Base-by-base conservation (phyloP, 2,797 vertebrate species). In the Florisuga fusca region DNA sequence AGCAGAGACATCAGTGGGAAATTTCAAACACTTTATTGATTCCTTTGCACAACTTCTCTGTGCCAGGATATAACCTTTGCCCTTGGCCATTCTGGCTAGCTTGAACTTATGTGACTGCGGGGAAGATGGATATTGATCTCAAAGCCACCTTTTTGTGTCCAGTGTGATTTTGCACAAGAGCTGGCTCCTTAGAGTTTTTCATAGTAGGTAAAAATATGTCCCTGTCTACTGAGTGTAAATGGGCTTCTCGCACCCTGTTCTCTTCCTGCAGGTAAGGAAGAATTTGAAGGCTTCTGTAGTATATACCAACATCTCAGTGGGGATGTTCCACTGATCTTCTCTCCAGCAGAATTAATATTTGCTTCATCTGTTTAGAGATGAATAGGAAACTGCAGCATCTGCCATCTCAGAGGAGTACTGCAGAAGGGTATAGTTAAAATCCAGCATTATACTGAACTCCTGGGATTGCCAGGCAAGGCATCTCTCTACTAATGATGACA, bases 321-420 rank as follows among this genome's bases (percentile, higher is more conserved):
- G 23, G 53, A 55, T 23, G 38, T 59, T 79, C 25, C 20, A 33
- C 57, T 91, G 58, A 46, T 81, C 84, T 84, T 89, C 78, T 68
- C 79, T 95, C n/a, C 79, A 94, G 34, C 57, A 93, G 58, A 93
- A 89, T 77, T 89, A 93, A 75, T 94, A 93, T 91, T 94, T 92
- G 34, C 76, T 84, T 80, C 62, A 29, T 81, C 72, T 93, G 3
- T 95, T 93, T 81, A 62, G 69, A 89, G 76, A 57, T 34, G 31
- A 92, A 76, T 66, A 80, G 29, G 87, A 84, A 89, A 88, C 90
- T 92, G 82, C 84, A 90, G 82, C 91, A 96, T 87, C 89, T 94
- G 87, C 85, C 58, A 72, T 85, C 82, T 95, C 84, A 22, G 76
- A 93, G 89, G 87, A 96, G 36, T 59, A 27, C 38, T 59, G 87